Evolutionary conservation across 2,113 vertebrate species (phyloP).

Genomic region (Henicopernis longicauda): DNA sequence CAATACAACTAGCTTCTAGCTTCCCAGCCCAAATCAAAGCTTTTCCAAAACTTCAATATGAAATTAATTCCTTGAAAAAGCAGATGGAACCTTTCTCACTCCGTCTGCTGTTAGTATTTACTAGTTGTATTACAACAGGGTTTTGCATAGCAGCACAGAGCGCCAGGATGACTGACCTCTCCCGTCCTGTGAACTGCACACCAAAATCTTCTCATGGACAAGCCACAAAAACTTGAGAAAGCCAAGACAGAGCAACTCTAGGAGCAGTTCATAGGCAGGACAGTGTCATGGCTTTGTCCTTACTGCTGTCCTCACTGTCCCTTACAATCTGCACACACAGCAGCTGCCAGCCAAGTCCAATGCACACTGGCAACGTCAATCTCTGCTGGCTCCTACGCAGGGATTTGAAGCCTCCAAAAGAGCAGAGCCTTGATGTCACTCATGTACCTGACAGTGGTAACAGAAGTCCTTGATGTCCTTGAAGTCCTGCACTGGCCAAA

Average conservation of each 20-base stretch:
- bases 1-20: neutral
- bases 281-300: neutral
- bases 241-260: neutral
- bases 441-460: neutral
- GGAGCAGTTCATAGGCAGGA: neutral
- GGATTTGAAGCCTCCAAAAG: neutral
- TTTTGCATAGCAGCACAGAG: neutral
- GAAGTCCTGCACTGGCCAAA: neutral
- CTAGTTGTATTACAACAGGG: neutral
- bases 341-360: neutral
- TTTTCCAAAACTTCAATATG: neutral
- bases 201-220: neutral
- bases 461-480: neutral
- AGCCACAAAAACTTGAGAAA: neutral
- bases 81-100: neutral
- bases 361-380: neutral
- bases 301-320: neutral
- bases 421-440: conserved; percentile 19
- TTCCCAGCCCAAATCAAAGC: neutral
- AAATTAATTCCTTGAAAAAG: neutral
- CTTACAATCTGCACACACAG: neutral
- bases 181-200: neutral
- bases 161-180: neutral
- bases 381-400: conserved; percentile 1
- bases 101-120: neutral